phyloP scores from a whole-genome alignment of 2,797 vertebrate genomes.

The Thripadectes ignobilis region DNA sequence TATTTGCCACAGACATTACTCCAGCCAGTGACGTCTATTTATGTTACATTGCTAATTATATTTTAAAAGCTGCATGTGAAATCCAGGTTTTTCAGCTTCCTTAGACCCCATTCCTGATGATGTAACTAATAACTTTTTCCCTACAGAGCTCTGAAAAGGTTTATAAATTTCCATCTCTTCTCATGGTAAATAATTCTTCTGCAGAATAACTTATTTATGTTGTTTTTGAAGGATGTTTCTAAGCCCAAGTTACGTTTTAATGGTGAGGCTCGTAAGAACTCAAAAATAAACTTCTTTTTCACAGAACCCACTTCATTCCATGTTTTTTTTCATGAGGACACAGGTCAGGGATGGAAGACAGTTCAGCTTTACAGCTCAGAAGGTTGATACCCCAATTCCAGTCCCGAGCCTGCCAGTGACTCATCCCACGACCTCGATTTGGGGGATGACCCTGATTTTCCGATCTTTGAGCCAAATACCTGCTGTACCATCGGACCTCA shows the following conservation, averaged over 20 bases:
- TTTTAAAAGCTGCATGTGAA: conserved; percentile 47
- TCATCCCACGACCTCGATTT: background rate
- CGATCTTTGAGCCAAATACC: background rate
- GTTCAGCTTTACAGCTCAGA: background rate
- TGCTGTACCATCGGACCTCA: background rate
- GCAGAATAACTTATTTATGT: conserved; percentile 45
- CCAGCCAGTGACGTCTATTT: conserved; percentile 74
- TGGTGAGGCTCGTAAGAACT: background rate
- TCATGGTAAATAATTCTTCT: conserved; percentile 31
- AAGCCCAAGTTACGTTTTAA: background rate
- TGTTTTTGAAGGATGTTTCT: conserved; percentile 14
- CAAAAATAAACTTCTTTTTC: background rate
- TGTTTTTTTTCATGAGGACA: background rate
- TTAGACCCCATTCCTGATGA: background rate
- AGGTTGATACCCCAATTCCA: background rate
- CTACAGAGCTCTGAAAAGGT: background rate
- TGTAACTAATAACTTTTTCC: background rate
- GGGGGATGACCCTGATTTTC: background rate
- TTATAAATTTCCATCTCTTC: background rate
- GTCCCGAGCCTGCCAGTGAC: background rate
- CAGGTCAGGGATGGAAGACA: background rate
- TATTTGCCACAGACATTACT: conserved; percentile 78
- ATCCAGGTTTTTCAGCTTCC: background rate
- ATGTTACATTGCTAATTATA: conserved; percentile 72
- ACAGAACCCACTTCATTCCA: background rate